Percentiles rank a stretch among this genome's conserved stretches.
Evolutionary conservation across 2,888 invertebrate genomes (phyloP).

Genomic region (Drosophila tanythrix): DNA sequence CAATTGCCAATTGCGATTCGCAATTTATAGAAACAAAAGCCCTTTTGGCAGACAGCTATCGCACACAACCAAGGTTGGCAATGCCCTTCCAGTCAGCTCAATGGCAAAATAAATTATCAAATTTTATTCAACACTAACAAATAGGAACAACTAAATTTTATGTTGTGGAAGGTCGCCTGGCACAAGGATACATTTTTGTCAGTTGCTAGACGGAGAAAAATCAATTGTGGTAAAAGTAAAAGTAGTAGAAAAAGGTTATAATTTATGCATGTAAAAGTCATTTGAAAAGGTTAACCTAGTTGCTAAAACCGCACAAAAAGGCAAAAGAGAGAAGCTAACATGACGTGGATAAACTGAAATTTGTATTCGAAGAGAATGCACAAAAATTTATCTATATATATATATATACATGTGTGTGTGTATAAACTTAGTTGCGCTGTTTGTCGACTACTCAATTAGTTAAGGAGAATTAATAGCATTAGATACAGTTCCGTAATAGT

Average conservation of each 20-base stretch:
- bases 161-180: conserved; percentile 17
- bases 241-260: conserved; percentile 34
- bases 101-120: conserved; percentile 30
- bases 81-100: conserved; percentile 2
- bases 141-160: conserved; percentile 16
- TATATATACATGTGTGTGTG: background rate
- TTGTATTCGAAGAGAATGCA: background rate
- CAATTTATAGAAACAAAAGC: conserved; percentile 25
- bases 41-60: conserved; percentile 10
- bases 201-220: conserved; percentile 18
- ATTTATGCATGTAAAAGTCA: conserved; percentile 47
- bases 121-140: conserved; percentile 19
- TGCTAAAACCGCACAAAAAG: conserved; percentile 26
- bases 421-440: background rate
- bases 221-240: conserved; percentile 44
- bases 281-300: conserved; percentile 47
- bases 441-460: background rate
- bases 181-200: conserved; percentile 10
- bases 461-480: background rate
- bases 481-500: background rate
- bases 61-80: conserved; percentile 7
- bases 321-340: conserved; percentile 1
- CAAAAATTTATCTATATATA: background rate
- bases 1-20: conserved; percentile 21
- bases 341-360: background rate